These are phyloP conservation scores for Ariolimax columbianus DNA, from an alignment of 2,888 invertebrate genomes.

Conservation along the genomic window DNA sequence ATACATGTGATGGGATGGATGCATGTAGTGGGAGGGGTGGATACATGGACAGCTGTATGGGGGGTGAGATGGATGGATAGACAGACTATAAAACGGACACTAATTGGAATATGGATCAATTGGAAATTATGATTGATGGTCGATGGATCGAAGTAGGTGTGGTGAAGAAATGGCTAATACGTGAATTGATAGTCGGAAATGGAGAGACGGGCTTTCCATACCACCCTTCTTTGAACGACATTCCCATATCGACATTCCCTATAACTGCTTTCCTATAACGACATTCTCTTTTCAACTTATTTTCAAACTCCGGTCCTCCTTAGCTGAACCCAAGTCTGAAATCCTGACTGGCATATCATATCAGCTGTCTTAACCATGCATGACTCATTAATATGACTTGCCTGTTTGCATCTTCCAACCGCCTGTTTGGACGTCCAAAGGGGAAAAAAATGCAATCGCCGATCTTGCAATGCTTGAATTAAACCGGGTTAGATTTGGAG, in stretches of 20 bases:
- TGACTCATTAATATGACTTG: slow-evolving; percentile 26
- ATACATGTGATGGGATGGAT: too few relatives aligned
- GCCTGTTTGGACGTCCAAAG: background rate
- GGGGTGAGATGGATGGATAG: too few relatives aligned
- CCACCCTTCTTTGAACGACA: too few relatives aligned
- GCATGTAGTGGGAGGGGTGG: too few relatives aligned
- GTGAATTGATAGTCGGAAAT: too few relatives aligned
- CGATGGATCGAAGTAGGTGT: too few relatives aligned
- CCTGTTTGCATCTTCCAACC: slow-evolving; percentile 2
- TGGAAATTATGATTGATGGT: too few relatives aligned
- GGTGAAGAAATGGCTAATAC: too few relatives aligned
- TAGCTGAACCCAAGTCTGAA: background rate
- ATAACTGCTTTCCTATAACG: background rate
- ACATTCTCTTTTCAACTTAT: background rate
- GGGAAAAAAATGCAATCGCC: background rate
- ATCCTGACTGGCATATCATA: slow-evolving; percentile 14
- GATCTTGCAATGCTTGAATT: slow-evolving; percentile 17
- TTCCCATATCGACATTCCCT: background rate
- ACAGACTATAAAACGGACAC: too few relatives aligned
- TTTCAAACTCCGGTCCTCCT: background rate
- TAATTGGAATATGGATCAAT: too few relatives aligned
- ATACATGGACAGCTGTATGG: too few relatives aligned
- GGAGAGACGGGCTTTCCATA: too few relatives aligned
- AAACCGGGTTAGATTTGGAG: background rate
- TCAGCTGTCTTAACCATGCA: slow-evolving; percentile 28